Conservation (phyloP, 1,140 invertebrate species). For the Chrysoperla carnea region DNA sequence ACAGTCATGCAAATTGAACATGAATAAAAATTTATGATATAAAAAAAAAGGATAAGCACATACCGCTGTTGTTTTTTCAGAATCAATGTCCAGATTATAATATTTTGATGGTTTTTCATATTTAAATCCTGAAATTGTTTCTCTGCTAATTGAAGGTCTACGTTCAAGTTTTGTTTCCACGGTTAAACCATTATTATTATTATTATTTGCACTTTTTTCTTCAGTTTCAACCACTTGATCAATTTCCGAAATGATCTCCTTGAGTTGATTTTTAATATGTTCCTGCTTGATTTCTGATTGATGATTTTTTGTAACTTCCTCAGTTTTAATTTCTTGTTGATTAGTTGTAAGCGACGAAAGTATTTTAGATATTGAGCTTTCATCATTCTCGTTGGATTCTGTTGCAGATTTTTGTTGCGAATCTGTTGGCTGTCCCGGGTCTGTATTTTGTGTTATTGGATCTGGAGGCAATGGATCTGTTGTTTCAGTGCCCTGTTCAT, state of each 20-base stretch:
- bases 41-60: neutral
- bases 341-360: neutral
- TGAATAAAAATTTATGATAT: no score
- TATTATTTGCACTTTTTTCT: conserved; percentile 7
- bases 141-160: neutral
- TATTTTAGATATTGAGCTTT: neutral
- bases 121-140: neutral
- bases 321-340: neutral
- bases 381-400: neutral
- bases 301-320: neutral
- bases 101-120: neutral
- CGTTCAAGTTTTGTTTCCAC: neutral
- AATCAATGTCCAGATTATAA: neutral
- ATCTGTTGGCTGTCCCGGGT: neutral
- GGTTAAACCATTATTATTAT: neutral
- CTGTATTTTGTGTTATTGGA: neutral
- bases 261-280: conserved; percentile 33
- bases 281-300: conserved; percentile 28
- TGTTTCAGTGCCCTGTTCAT: neutral
- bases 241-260: conserved; percentile 40
- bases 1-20: no score
- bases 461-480: neutral
- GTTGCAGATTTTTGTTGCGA: neutral
- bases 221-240: conserved; percentile 29
- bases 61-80: neutral